phyloP scores from a whole-genome alignment of 30 jellyfish, hydroid and myxozoan genomes.

The Sanderia malayensis region DNA sequence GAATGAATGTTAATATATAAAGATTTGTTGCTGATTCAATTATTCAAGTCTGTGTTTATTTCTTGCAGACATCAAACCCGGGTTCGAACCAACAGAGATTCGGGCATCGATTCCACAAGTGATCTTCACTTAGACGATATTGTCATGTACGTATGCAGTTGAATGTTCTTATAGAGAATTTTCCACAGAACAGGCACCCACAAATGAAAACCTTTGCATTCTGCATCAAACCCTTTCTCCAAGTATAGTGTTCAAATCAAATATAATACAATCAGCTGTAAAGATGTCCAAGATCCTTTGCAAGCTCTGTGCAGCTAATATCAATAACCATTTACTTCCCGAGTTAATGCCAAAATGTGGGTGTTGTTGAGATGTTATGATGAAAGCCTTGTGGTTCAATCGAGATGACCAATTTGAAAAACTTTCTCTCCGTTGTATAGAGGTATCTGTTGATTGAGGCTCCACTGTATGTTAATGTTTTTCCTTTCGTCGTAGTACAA shows the following conservation, averaged over 20 bases:
- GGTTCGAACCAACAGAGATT: conserved; percentile 39
- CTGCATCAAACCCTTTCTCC: neutral
- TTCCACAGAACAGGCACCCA: too few relatives aligned
- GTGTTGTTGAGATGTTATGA: neutral
- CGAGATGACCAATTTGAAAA: neutral
- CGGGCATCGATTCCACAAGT: conserved; percentile 63
- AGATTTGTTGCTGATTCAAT: too few relatives aligned
- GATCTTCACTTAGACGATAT: conserved; percentile 53
- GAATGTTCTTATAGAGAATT: too few relatives aligned
- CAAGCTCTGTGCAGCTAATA: neutral
- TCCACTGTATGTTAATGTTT: too few relatives aligned
- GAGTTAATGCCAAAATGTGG: neutral
- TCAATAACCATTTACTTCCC: neutral
- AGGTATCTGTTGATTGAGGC: too few relatives aligned
- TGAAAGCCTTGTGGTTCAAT: neutral
- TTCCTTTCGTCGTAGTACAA: neutral
- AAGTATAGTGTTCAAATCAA: neutral
- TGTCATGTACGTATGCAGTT: conserved; percentile 24
- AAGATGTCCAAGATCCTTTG: neutral
- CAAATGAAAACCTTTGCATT: neutral
- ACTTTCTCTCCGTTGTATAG: neutral
- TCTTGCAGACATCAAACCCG: conserved; percentile 13
- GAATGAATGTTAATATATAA: too few relatives aligned
- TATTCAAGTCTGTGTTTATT: too few relatives aligned
- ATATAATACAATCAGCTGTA: neutral